Percentiles rank a stretch among this genome's conserved stretches.
phyloP scores from a whole-genome alignment of 2,797 vertebrate genomes.

The Muraenolepis orangiensis region DNA sequence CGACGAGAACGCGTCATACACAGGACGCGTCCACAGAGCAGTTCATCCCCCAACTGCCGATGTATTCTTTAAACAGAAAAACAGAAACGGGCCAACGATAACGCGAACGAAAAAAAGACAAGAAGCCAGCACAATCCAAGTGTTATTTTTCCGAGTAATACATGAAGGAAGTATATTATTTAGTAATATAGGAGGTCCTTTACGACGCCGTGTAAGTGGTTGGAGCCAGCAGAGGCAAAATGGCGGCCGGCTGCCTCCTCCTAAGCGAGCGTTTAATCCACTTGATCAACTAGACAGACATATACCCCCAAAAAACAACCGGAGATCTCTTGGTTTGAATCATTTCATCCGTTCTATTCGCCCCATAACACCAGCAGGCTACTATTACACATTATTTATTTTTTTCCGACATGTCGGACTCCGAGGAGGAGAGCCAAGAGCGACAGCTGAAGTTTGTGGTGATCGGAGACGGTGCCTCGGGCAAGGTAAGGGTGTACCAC shows the following conservation, averaged over 20 bases:
- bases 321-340: neutral
- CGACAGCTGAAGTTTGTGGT: constrained; percentile 93
- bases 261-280: constrained; percentile 61
- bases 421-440: constrained; percentile 92
- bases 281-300: constrained; percentile 51
- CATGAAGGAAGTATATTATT: neutral
- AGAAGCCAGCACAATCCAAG: neutral
- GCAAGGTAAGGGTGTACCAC: constrained; percentile 84
- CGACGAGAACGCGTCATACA: constrained; percentile 68
- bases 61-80: constrained; percentile 2
- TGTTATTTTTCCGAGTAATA: neutral
- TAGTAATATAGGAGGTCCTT: neutral
- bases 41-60: constrained; percentile 30
- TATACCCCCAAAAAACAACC: neutral
- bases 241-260: constrained; percentile 74
- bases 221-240: constrained; percentile 66
- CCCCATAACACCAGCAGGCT: neutral
- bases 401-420: constrained; percentile 86
- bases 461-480: constrained; percentile 94
- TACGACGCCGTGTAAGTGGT: constrained; percentile 20
- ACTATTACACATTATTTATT: constrained; percentile 15
- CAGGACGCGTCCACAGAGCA: constrained; percentile 58
- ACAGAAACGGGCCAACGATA: neutral
- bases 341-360: neutral
- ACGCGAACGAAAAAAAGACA: neutral